These are phyloP conservation scores for Ceyx cyanopectus DNA, from an alignment of 2,113 vertebrate genomes.

Conservation along the genomic window DNA sequence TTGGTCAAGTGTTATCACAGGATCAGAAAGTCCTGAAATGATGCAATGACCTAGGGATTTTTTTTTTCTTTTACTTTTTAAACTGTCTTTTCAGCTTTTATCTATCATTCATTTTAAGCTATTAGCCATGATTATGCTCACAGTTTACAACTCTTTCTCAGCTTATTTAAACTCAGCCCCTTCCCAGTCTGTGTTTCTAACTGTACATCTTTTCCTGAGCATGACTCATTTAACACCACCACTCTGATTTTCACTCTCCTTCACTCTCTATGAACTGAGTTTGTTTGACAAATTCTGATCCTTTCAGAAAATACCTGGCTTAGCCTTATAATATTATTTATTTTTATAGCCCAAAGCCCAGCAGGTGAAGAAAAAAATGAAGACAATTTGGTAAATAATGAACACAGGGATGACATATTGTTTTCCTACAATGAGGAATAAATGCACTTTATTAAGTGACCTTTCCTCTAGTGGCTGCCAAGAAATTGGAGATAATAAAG, in stretches of 20 bases:
- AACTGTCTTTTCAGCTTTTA: background rate
- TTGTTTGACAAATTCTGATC: constrained; percentile 63
- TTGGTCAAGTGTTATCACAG: background rate
- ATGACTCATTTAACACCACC: constrained; percentile 29
- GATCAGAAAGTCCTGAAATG: background rate
- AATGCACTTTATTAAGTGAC: constrained; percentile 81
- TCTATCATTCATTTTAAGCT: background rate
- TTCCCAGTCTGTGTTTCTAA: background rate
- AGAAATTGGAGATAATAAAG: constrained; percentile 81
- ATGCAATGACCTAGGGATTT: background rate
- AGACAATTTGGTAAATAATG: constrained; percentile 84
- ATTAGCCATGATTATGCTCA: constrained; percentile 24
- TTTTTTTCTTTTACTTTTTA: background rate
- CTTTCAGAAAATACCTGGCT: constrained; percentile 65
- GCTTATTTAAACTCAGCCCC: constrained; percentile 30
- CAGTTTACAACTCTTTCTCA: constrained; percentile 25
- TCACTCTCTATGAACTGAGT: background rate
- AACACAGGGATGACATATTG: constrained; percentile 77
- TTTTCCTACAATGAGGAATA: constrained; percentile 80
- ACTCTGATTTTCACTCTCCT: constrained; percentile 19
- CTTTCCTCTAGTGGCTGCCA: constrained; percentile 77
- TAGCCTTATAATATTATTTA: constrained; percentile 76
- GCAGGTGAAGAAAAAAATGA: constrained; percentile 81
- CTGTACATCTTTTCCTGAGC: background rate
- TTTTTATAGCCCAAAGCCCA: constrained; percentile 73